Evolutionary conservation across 2,888 invertebrate genomes (phyloP).

Genomic region (Diplazon laetatorius): DNA sequence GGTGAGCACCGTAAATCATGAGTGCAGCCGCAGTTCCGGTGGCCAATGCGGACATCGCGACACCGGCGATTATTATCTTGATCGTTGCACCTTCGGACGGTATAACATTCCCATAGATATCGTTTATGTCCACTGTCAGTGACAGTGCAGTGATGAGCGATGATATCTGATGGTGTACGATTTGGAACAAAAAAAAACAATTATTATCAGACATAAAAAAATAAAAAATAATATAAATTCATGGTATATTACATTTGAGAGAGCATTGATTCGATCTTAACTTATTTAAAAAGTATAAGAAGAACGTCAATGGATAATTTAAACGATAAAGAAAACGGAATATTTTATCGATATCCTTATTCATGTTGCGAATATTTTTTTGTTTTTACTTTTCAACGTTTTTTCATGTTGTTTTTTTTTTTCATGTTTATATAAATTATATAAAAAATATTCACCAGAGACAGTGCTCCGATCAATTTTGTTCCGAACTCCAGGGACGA

Average conservation of each 20-base stretch:
- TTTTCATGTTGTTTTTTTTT: neutral
- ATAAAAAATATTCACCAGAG: neutral
- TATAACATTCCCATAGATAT: too few relatives aligned
- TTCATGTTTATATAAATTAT: neutral
- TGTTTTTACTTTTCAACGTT: neutral
- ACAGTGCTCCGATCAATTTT: neutral
- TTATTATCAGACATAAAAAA: conserved; percentile 1
- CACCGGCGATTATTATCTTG: neutral
- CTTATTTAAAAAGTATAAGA: too few relatives aligned
- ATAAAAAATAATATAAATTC: too few relatives aligned
- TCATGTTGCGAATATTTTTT: neutral
- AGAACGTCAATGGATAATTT: too few relatives aligned
- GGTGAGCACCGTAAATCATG: conserved; percentile 3
- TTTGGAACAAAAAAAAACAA: too few relatives aligned
- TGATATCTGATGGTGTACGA: neutral
- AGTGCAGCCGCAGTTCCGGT: neutral
- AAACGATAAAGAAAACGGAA: too few relatives aligned
- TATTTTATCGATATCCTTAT: too few relatives aligned
- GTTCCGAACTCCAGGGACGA: neutral
- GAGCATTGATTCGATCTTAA: too few relatives aligned
- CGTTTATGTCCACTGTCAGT: neutral
- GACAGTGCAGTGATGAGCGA: neutral
- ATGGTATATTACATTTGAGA: too few relatives aligned
- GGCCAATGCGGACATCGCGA: neutral
- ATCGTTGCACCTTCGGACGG: too few relatives aligned